Conservation (phyloP, 2,797 vertebrate genomes). For the Tragopan temminckii region DNA sequence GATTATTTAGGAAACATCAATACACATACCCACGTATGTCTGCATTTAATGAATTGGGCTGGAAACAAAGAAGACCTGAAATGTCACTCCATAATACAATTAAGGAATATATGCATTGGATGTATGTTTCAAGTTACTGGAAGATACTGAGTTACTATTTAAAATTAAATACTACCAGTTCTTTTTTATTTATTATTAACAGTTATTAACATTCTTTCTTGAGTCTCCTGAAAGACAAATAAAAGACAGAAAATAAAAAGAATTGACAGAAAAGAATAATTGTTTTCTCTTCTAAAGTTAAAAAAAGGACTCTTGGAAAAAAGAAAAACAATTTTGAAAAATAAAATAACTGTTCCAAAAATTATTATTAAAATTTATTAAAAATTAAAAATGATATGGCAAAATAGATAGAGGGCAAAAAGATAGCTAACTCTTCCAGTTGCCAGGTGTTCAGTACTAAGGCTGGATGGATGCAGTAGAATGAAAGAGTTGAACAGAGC, state of each 20-base stretch:
- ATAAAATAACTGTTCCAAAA: background rate
- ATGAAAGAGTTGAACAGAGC: conserved; percentile 11
- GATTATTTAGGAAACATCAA: background rate
- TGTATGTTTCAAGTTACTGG: background rate
- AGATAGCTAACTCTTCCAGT: background rate
- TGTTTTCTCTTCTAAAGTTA: background rate
- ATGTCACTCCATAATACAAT: background rate
- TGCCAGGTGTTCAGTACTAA: background rate
- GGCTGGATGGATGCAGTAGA: background rate
- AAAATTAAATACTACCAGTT: background rate
- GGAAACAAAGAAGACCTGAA: background rate
- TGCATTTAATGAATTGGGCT: background rate
- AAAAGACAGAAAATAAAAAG: background rate
- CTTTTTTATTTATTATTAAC: background rate
- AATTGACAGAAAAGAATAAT: background rate
- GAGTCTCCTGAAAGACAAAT: background rate
- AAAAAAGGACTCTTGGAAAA: background rate
- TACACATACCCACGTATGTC: background rate
- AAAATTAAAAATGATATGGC: background rate
- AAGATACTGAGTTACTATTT: background rate
- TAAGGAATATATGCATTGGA: background rate
- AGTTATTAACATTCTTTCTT: background rate
- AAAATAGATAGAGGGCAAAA: background rate
- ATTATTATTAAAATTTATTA: background rate
- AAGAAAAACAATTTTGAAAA: background rate